Evolutionary conservation across 2,797 vertebrate genomes (phyloP).

Genomic region (Pelodytes ibericus): DNA sequence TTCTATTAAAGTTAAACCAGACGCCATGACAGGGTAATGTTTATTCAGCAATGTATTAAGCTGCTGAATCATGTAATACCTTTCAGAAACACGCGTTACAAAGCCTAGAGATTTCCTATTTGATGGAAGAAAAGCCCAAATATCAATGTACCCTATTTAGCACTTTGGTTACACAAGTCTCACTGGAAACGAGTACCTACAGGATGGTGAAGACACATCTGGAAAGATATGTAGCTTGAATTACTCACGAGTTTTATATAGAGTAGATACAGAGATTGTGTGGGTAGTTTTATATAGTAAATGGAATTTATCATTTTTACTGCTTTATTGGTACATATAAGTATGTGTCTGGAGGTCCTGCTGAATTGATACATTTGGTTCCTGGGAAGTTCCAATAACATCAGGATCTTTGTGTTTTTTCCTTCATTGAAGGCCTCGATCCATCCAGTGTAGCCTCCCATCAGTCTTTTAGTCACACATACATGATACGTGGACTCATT

Average conservation of each 20-base stretch:
- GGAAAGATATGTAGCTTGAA: background rate
- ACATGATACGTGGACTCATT: too few relatives aligned
- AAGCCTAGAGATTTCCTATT: background rate
- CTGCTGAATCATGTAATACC: background rate
- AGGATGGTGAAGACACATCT: constrained; percentile 4
- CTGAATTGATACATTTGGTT: too few relatives aligned
- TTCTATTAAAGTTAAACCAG: constrained; percentile 1
- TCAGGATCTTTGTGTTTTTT: too few relatives aligned
- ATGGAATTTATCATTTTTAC: background rate
- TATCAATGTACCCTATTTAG: constrained; percentile 20
- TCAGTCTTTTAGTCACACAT: too few relatives aligned
- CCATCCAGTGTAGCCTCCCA: too few relatives aligned
- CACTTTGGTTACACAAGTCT: constrained; percentile 19
- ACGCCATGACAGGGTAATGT: constrained; percentile 17
- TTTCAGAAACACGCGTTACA: background rate
- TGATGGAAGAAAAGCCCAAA: constrained; percentile 9
- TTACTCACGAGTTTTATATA: background rate
- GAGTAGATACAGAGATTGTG: background rate
- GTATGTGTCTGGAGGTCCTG: too few relatives aligned
- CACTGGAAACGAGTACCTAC: background rate
- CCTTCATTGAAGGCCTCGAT: too few relatives aligned
- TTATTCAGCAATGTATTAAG: constrained; percentile 11
- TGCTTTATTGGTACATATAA: background rate
- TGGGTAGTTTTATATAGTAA: background rate
- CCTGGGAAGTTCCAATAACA: too few relatives aligned